A percentile compares a stretch with the other conserved stretches of the same genome.
phyloP scores from a whole-genome alignment of 2,797 vertebrate genomes.

The Peromyscus aztecus region DNA sequence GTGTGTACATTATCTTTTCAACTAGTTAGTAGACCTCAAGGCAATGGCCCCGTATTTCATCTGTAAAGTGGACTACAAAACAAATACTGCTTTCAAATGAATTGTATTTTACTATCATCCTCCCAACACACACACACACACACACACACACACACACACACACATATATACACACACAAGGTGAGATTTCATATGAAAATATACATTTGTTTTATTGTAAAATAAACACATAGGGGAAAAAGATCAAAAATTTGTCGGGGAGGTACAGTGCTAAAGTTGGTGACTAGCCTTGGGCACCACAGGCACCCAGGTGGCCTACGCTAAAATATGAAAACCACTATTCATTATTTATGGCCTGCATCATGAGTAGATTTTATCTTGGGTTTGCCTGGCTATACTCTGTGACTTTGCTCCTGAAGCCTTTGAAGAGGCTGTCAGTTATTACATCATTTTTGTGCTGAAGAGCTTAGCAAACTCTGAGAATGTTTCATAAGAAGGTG shows the following conservation, averaged over 20 bases:
- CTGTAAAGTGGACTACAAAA: not conserved
- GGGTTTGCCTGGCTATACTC: not conserved
- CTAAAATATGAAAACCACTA: conserved; percentile 59
- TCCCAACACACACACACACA: not conserved
- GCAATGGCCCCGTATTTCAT: not conserved
- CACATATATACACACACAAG: not conserved
- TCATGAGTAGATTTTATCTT: conserved; percentile 53
- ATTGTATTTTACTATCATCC: not conserved
- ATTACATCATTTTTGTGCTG: not conserved
- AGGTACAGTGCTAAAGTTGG: not conserved
- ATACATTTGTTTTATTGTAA: not conserved
- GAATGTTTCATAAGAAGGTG: not conserved
- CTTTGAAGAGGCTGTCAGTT: conserved; percentile 36
- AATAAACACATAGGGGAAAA: not conserved
- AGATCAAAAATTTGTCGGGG: not conserved
- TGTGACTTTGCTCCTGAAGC: not conserved
- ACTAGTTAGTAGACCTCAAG: not conserved
- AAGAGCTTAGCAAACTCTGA: not conserved
- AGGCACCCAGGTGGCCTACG: conserved; percentile 66
- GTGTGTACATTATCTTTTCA: not conserved
- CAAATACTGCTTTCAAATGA: conserved; percentile 18
- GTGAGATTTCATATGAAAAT: not conserved
- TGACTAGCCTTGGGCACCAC: conserved; percentile 71
- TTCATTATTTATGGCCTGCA: conserved; percentile 77
- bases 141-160: too few species aligned